Evolutionary conservation across 2,888 invertebrate genomes (phyloP).

Genomic region (Carabus problematicus): DNA sequence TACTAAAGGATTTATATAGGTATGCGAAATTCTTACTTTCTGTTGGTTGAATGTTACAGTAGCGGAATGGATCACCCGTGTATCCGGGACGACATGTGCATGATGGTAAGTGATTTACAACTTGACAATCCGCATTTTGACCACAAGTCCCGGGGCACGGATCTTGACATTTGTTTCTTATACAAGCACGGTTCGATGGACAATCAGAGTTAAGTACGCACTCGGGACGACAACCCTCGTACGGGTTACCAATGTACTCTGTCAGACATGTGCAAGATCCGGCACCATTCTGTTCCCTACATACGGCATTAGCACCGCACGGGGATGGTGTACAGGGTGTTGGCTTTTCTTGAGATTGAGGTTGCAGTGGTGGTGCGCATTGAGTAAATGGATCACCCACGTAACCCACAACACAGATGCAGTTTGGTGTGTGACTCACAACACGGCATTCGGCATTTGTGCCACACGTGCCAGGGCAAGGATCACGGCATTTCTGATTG

Average conservation of each 20-base stretch:
- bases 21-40: conserved; percentile 54
- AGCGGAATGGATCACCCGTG: conserved; percentile 66
- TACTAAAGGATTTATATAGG: too few species aligned
- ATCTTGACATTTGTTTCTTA: conserved; percentile 75
- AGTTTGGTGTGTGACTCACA: conserved; percentile 80
- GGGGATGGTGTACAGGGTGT: conserved; percentile 68
- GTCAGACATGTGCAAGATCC: conserved; percentile 74
- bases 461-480: conserved; percentile 77
- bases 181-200: conserved; percentile 73
- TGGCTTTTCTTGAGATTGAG: conserved; percentile 53
- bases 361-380: conserved; percentile 62
- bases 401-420: conserved; percentile 72
- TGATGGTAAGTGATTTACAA: conserved; percentile 73
- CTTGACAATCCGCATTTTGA: conserved; percentile 73
- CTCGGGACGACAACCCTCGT: conserved; percentile 79
- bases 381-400: conserved; percentile 75
- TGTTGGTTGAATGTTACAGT: conserved; percentile 54
- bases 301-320: conserved; percentile 74
- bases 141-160: conserved; percentile 82
- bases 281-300: conserved; percentile 68
- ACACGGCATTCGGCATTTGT: conserved; percentile 75
- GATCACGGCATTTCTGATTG: conserved; percentile 76
- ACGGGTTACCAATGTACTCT: conserved; percentile 79
- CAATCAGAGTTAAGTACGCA: conserved; percentile 77
- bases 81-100: conserved; percentile 72